A percentile compares a stretch with the other conserved stretches of the same genome.
These are phyloP conservation scores for Biston stratarius DNA, from an alignment of 2,888 invertebrate species.

Conservation along the genomic window DNA sequence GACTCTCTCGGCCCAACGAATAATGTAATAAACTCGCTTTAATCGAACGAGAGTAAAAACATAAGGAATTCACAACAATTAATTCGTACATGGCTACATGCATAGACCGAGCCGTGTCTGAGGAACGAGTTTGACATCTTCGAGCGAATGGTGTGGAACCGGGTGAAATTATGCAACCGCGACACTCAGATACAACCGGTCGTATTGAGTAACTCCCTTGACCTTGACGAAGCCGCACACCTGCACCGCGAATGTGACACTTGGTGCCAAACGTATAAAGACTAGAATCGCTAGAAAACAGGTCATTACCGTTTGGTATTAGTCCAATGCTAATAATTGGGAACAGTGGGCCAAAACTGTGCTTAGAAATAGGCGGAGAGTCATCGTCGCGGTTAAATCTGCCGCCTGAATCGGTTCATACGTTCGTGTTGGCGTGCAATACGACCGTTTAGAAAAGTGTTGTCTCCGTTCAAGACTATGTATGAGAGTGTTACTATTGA, in stretches of 20 bases:
- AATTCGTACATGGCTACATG: conserved; percentile 16
- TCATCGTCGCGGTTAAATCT: conserved; percentile 47
- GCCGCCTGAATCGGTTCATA: conserved; percentile 52
- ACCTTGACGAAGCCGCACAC: conserved; percentile 62
- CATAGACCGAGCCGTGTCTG: conserved; percentile 27
- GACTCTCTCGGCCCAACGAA: conserved; percentile 26
- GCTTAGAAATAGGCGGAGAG: conserved; percentile 55
- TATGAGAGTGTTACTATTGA: conserved; percentile 15
- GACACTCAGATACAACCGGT: conserved; percentile 64
- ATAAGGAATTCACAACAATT: conserved; percentile 19
- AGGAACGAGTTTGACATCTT: conserved; percentile 45
- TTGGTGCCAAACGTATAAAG: conserved; percentile 59
- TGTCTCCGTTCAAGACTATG: conserved; percentile 20
- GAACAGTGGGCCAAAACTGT: conserved; percentile 79
- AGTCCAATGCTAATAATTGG: conserved; percentile 80
- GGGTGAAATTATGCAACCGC: conserved; percentile 71
- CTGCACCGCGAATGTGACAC: conserved; percentile 57
- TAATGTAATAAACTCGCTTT: conserved; percentile 25
- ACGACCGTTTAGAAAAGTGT: conserved; percentile 44
- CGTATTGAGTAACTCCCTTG: conserved; percentile 74
- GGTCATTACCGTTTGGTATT: conserved; percentile 78
- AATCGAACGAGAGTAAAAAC: conserved; percentile 25
- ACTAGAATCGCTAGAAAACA: conserved; percentile 62
- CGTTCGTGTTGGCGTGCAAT: conserved; percentile 47
- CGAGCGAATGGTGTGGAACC: conserved; percentile 48